Evolutionary conservation across 2,113 vertebrate genomes (phyloP), one percentile per base, ranked within the genome.

Genomic region (Sinocyclocheilus anophthalmus): DNA sequence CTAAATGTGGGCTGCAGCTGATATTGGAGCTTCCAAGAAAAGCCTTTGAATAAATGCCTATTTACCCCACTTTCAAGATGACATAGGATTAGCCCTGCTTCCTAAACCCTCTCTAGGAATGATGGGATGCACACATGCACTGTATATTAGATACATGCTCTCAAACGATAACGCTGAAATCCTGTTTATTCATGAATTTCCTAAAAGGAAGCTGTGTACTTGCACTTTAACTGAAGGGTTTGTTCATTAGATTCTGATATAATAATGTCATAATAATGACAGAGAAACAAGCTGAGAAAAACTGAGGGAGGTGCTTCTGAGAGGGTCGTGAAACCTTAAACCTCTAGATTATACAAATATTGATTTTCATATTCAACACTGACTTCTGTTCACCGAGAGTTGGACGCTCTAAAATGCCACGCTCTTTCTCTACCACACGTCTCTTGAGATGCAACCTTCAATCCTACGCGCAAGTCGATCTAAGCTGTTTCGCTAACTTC

Each of bases 31-130:
- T 83, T 73, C 72, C 48, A 57, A 87, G 80, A 75, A 50, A 84
- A 26, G 67, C 82, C 26, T 84, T 57, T 84, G 82, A 84, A 84
- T 75, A 76, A 75, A 83, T 76, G 80, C 20, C 63, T 42, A 53
- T 87, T 83, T 83, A 83, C 72, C 45, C 61, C 70, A 76, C 59
- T 83, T 87, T 83, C 18, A 83, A 53, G 30, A 67, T 55, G 72
- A 76, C 85, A 76, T 72, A 75, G 57, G 39, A 81, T 81, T 82
- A 81, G 20, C 78, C 14, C 67, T 26, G 53, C 67, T 12, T 45
- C 69, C 69, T 63, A 76, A 72, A 84, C 69, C 82, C 82, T 84
- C 78, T 50, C 78, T 76, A 75, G 76, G 79, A 76, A 76, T 75
- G 69, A 75, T 50, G 11, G 69, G 67, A 82, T 8, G 9, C 50